phyloP scores from a whole-genome alignment of 2,888 invertebrate species.

The Hylaea fasciaria region DNA sequence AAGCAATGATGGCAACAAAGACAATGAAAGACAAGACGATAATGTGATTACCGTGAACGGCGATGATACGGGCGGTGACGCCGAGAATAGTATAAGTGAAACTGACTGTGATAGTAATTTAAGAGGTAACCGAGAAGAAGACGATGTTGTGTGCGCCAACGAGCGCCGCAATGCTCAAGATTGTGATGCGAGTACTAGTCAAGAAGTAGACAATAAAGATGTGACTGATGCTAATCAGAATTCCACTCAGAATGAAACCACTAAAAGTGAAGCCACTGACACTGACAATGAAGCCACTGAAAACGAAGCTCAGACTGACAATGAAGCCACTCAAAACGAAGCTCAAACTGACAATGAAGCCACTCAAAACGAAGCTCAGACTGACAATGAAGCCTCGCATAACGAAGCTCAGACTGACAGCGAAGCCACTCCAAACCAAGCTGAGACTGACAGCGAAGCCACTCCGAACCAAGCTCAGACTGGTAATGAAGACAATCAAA shows the following conservation, averaged over 20 bases:
- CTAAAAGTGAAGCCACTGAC: background rate
- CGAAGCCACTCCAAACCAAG: background rate
- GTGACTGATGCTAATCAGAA: conserved; percentile 15
- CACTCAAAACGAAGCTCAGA: background rate
- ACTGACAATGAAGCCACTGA: conserved; percentile 4
- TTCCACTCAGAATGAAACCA: background rate
- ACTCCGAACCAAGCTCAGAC: background rate
- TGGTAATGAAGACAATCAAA: conserved; percentile 9
- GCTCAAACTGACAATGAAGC: background rate
- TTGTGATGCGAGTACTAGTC: conserved; percentile 65
- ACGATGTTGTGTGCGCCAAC: conserved; percentile 80
- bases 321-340: background rate
- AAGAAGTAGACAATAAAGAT: conserved; percentile 43
- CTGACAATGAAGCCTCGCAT: conserved; percentile 1
- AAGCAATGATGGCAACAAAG: conserved; percentile 23
- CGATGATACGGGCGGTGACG: conserved; percentile 28
- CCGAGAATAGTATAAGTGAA: conserved; percentile 72
- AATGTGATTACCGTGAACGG: conserved; percentile 15
- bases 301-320: background rate
- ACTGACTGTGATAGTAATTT: conserved; percentile 81
- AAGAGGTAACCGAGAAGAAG: conserved; percentile 76
- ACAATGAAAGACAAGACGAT: conserved; percentile 19
- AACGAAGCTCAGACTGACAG: background rate
- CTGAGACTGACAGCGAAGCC: conserved; percentile 4
- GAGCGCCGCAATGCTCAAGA: conserved; percentile 60